A percentile compares a stretch with the other conserved stretches of the same genome.
Conservation (phyloP, 2,888 invertebrate genomes). For the Lypha dubia region DNA sequence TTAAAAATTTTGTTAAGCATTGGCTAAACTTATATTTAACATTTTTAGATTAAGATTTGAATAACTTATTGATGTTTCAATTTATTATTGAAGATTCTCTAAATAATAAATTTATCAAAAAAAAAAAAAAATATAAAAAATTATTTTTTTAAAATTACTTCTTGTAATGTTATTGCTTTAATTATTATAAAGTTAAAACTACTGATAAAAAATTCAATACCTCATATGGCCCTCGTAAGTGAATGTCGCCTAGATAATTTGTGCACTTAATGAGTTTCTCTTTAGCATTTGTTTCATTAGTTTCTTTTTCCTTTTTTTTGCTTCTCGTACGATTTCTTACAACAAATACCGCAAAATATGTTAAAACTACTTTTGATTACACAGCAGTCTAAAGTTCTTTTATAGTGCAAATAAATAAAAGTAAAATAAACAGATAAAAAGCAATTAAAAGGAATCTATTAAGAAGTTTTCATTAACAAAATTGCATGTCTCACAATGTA, state of each 20-base stretch:
- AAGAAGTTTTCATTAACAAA: conserved; percentile 5
- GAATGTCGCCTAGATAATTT: not conserved
- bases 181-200: too few species aligned
- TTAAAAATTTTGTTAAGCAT: too few species aligned
- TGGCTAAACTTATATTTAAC: too few species aligned
- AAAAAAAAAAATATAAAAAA: too few species aligned
- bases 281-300: conserved; percentile 19
- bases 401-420: too few species aligned
- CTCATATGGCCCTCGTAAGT: conserved; percentile 1
- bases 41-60: too few species aligned
- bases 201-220: too few species aligned
- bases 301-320: not conserved
- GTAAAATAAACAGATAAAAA: conserved; percentile 4
- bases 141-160: too few species aligned
- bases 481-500: conserved; percentile 33
- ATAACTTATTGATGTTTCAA: too few species aligned
- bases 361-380: conserved; percentile 61
- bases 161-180: too few species aligned
- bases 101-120: too few species aligned
- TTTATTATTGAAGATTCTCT: too few species aligned
- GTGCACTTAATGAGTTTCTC: conserved; percentile 50
- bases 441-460: not conserved
- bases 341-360: conserved; percentile 56
- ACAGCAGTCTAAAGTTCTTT: not conserved
- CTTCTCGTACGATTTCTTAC: conserved; percentile 21